A percentile compares a stretch with the other conserved stretches of the same genome.
These are phyloP conservation scores for Chrysopa pallens DNA, from an alignment of 1,140 invertebrate genomes.

Conservation along the genomic window DNA sequence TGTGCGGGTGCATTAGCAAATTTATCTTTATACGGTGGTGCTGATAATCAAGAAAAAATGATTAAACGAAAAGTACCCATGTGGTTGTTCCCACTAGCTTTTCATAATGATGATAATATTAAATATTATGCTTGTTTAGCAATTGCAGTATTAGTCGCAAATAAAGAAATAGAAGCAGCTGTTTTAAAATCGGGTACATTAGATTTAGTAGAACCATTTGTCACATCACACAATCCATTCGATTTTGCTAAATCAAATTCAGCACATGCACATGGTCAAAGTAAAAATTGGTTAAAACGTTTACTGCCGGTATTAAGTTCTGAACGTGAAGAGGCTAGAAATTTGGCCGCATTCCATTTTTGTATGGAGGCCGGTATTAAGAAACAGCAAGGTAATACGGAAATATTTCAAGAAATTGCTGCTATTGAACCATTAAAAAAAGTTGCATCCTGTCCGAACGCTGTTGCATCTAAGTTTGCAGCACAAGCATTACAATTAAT, in stretches of 20 bases:
- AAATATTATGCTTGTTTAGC: slow-evolving; percentile 98
- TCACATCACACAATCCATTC: slow-evolving; percentile 81
- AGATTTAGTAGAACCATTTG: slow-evolving; percentile 90
- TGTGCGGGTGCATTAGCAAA: slow-evolving; percentile 94
- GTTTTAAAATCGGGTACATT: slow-evolving; percentile 90
- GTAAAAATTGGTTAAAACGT: slow-evolving; percentile 85
- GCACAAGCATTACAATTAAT: slow-evolving; percentile 88
- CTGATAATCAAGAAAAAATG: slow-evolving; percentile 96
- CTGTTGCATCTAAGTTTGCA: slow-evolving; percentile 92
- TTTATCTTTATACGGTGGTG: slow-evolving; percentile 86
- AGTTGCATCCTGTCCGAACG: slow-evolving; percentile 94
- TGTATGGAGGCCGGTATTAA: slow-evolving; percentile 99
- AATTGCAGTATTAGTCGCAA: slow-evolving; percentile 89
- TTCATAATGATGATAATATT: slow-evolving; percentile 89
- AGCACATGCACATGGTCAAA: slow-evolving; percentile 89
- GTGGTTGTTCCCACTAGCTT: slow-evolving; percentile 96
- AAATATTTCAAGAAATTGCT: slow-evolving; percentile 87
- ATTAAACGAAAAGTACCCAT: slow-evolving; percentile 88
- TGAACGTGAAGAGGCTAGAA: slow-evolving; percentile 87
- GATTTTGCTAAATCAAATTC: slow-evolving; percentile 87
- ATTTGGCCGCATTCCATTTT: slow-evolving; percentile 96
- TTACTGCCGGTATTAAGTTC: slow-evolving; percentile 91
- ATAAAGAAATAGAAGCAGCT: slow-evolving; percentile 94
- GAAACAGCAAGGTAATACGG: slow-evolving; percentile 84
- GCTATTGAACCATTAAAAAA: slow-evolving; percentile 91